Conservation (phyloP, 2,113 vertebrate genomes). For the human region DNA sequence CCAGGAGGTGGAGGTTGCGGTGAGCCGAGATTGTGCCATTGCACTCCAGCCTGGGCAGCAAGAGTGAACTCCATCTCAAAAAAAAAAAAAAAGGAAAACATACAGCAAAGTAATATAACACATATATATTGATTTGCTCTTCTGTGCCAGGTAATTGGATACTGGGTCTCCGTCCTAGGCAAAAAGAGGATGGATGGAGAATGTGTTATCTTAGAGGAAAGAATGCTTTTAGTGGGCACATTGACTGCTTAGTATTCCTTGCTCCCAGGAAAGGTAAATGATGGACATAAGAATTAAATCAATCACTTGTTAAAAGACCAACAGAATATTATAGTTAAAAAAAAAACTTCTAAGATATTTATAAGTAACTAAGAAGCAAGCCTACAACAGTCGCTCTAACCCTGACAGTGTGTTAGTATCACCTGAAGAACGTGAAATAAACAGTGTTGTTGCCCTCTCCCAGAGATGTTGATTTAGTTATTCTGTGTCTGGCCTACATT, state of each 20-base stretch:
- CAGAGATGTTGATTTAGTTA: background rate
- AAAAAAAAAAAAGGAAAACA: background rate
- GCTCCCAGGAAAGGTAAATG: background rate
- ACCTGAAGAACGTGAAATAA: background rate
- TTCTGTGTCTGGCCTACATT: conserved; percentile 82
- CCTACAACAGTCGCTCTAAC: background rate
- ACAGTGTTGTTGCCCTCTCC: accelerated
- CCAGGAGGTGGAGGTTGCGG: too few relatives aligned
- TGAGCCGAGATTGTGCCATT: too few relatives aligned
- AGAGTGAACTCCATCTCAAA: too few relatives aligned
- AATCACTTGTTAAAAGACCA: background rate
- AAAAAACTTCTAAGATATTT: background rate
- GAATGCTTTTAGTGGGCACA: background rate
- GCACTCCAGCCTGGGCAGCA: too few relatives aligned
- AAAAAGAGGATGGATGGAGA: background rate
- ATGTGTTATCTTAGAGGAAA: background rate
- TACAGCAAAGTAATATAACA: background rate
- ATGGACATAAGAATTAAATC: background rate
- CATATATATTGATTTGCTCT: background rate
- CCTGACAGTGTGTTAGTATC: background rate
- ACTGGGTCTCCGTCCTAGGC: background rate
- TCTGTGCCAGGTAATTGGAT: background rate
- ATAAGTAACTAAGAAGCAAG: background rate
- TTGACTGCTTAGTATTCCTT: background rate
- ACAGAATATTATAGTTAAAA: background rate